phyloP scores from a whole-genome alignment of 2,888 invertebrate species.

The Eudemis profundana region DNA sequence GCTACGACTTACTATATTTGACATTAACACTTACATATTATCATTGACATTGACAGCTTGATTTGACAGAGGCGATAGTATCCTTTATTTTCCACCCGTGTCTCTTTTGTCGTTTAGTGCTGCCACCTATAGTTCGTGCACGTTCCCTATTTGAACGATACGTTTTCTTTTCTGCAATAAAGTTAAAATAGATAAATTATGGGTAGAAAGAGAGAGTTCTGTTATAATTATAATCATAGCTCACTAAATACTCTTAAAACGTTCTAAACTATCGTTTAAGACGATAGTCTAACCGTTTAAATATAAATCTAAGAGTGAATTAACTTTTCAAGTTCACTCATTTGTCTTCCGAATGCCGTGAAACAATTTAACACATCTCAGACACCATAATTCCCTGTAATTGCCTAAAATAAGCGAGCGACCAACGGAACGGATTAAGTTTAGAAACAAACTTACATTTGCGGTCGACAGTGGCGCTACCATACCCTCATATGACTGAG shows the following conservation, averaged over 20 bases:
- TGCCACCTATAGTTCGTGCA: no score
- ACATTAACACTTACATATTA: no score
- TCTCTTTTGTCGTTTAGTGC: no score
- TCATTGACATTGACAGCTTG: no score
- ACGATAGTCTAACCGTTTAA: constrained; percentile 24
- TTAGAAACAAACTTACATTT: constrained; percentile 28
- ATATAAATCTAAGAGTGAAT: constrained; percentile 27
- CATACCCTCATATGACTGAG: not conserved
- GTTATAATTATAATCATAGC: no score
- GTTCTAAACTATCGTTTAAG: constrained; percentile 7
- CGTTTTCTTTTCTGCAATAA: no score
- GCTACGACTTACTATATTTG: no score
- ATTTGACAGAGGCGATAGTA: no score
- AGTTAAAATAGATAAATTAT: no score
- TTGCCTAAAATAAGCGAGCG: constrained; percentile 64
- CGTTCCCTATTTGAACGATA: no score
- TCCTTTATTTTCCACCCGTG: no score
- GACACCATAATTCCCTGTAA: constrained; percentile 52
- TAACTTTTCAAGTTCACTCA: constrained; percentile 38
- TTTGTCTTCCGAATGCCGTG: constrained; percentile 37
- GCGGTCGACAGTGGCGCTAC: constrained; percentile 1
- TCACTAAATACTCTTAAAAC: not conserved
- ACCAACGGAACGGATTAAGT: constrained; percentile 63
- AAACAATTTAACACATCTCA: constrained; percentile 46
- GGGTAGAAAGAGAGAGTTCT: no score